Evolutionary conservation across 2,113 vertebrate species (phyloP), one percentile per base, ranked within the genome.

Genomic region (Charadrius vociferus): DNA sequence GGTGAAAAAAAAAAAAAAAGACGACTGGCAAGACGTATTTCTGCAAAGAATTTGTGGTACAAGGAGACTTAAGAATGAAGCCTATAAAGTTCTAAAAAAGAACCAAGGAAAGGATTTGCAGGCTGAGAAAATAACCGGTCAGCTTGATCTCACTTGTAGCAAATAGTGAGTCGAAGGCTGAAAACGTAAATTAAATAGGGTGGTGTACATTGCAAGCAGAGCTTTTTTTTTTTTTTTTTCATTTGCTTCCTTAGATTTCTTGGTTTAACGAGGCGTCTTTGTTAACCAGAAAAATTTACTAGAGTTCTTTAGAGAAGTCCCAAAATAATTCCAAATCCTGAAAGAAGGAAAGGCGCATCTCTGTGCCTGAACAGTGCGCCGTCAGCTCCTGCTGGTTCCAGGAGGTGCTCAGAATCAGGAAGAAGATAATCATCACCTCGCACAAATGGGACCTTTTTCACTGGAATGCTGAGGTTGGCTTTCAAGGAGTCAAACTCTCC

Each of bases 401-500:
- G 70, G 39, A 91, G 86, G 27, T 84, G 45, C 43, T 71, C 37
- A 53, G 63, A 71, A 79, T 81, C 39, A 95, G 88, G 83, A 95
- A 96, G 58, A 79, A 92, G 86, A 95, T 94, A 91, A 92, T 75
- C 61, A 96, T 93, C 86, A 72, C 37, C 56, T 79, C 2, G 3
- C 52, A 85, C 34, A 90, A 97, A 87, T 65, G 70, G 95, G 43
- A 72, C 56, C 36, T 95, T 93, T 96, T 95, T 45, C 55, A 27
- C 86, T 94, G 86, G 86, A 96, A 95, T 95, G 88, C 94, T 97
- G 95, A 96, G 77, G 65, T 22, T 95, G 83, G 30, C 81, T 96
- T 96, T 97, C 86, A 95, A 96, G 93, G 61, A 97, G 79, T 90
- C 94, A 94, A 74, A 90, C 6, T 92, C 94, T 91, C 89, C 84